Evolutionary conservation across 2,113 vertebrate species (phyloP).

Genomic region (Bufo bufo): DNA sequence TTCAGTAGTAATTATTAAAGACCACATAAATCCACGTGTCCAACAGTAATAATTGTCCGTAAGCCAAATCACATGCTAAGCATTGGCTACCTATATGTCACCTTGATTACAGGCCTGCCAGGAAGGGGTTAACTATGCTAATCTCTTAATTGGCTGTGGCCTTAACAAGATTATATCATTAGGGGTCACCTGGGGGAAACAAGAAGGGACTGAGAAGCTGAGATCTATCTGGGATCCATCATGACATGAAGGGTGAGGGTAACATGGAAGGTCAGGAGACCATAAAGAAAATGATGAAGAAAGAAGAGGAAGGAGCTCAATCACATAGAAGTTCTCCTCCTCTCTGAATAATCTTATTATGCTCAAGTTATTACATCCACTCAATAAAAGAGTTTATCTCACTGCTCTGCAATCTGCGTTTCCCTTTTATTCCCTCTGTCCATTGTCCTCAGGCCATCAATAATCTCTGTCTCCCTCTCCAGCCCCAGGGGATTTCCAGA

Average conservation of each 20-base stretch:
- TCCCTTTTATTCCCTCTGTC: conserved; percentile 7
- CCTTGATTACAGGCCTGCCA: neutral
- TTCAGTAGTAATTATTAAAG: too few species aligned
- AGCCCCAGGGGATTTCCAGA: conserved; percentile 5
- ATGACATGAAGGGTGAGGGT: neutral
- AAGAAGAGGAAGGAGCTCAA: neutral
- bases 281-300: neutral
- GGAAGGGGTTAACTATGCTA: conserved; percentile 33
- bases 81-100: neutral
- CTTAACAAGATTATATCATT: conserved; percentile 66
- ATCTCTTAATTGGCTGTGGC: conserved; percentile 43
- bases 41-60: too few species aligned
- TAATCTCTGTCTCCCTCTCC: conserved; percentile 34
- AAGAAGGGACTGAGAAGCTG: conserved; percentile 22
- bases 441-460: conserved; percentile 37
- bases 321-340: neutral
- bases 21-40: too few species aligned
- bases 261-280: neutral
- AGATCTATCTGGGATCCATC: conserved; percentile 39
- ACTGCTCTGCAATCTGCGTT: neutral
- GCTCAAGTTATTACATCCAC: neutral
- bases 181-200: conserved; percentile 53
- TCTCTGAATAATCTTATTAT: conserved; percentile 11
- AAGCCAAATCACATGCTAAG: too few species aligned
- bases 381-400: conserved; percentile 28